Base-by-base conservation (phyloP, 2,797 vertebrate genomes). In the Mormyrops attenuatus region DNA sequence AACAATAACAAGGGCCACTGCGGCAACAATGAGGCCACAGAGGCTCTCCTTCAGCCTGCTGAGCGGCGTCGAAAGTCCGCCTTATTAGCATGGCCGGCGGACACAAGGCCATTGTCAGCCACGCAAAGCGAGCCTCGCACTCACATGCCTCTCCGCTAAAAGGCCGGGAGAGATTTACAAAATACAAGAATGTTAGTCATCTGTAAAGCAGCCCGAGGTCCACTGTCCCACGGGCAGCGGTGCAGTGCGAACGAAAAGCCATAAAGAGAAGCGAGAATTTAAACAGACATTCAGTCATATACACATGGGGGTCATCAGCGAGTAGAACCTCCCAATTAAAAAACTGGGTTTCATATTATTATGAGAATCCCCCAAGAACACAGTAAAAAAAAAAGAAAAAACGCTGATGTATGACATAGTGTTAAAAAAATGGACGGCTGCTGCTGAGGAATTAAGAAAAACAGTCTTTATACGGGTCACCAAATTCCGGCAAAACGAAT, bases 1-100 rank as follows among this genome's bases (percentile, higher is more conserved):
- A 95, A 94, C 90, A 88, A 7, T 88, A 89, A 87, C 69, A 77
- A 17, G 8, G 63, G 22, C 26, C 26, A 66, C 63, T 30, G 63
- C 34, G 41, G 34, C 89, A 91, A 77, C 92, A 91, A 89, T 77
- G 77, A 49, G 41, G 73, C 88, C 53, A 84, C 41, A 89, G 88
- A 84, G 88, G 15, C 52, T 44, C 9, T 60, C 22, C 57, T 44
- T 84, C 88, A 44, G 50, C 92, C 94, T 47, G 82, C 82, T 53
- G 57, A 47, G 53, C 55, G 49, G 41, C 85, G 41, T 85, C 84
- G 41, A 41, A 55, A 66, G 66, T 93, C 93, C 92, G 80, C 94
- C 92, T 50, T 80, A 89, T 90, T 52, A 91, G 38, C 90, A 82
- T 6, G 87, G 91, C 91, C 34, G 49, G 82, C 89, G 85, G 20